Evolutionary conservation across 2,888 invertebrate genomes (phyloP), one percentile per base, ranked within the genome.

Genomic region (Noctua comes): DNA sequence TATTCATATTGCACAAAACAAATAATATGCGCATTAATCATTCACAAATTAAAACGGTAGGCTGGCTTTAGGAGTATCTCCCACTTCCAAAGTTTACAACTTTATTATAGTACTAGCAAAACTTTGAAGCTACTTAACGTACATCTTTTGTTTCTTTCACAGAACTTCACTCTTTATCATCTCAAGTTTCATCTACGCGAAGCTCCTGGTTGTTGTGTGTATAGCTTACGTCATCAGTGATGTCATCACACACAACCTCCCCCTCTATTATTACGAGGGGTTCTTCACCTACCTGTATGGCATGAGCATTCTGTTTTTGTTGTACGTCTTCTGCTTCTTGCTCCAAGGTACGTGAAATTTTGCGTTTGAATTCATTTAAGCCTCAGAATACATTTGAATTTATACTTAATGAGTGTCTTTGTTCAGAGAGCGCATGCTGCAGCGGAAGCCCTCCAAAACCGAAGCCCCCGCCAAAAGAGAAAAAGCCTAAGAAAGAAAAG

Each of bases 171-270:
- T 99, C 91, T 99, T 99, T 97, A 99, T 99, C 97, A 98, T 99
- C 95, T 98, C 99, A 97, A 99, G 99, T 96, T 98, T 99, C 97
- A 98, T 99, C 93, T 99, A 99, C 97, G 99, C 99, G 92, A 99
- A 99, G 96, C 98, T 99, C 85, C 97, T 99, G 95, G 98, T 99
- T 90, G 99, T 99, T 90, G 98, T 99, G 82, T 99, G 99, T 97
- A 97, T 99, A 94, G 99, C 99, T 86, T 99, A 99, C 96, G 99
- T 99, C 91, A 98, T 99, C 95, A 99, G 99, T 92, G 99, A 99
- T 97, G 99, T 99, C 92, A 98, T 99, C 93, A 99, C 99, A 88
- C 98, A 99, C 97, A 98, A 98, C 95, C 97, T 99, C 90, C 99
- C 99, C 87, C 98, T 98, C 86, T 98, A 98, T 96, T 99, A 99